Evolutionary conservation across 2,113 vertebrate species (phyloP).

Genomic region (Oryzias curvinotus): DNA sequence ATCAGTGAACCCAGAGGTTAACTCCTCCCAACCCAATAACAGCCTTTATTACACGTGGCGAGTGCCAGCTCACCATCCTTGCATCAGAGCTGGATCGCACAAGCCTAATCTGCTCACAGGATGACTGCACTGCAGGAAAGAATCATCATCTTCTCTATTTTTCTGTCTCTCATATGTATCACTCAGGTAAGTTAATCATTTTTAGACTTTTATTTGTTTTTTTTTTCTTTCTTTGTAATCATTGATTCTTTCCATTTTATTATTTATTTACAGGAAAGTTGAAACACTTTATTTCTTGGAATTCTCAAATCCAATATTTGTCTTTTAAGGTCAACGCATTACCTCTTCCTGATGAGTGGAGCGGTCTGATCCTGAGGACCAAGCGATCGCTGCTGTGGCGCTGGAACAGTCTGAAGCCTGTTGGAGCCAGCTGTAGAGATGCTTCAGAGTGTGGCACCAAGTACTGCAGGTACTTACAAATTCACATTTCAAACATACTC

Average conservation of each 20-base stretch:
- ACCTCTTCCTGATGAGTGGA: constrained; percentile 55
- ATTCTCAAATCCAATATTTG: neutral
- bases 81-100: neutral
- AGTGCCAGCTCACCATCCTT: neutral
- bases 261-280: neutral
- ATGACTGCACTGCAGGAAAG: constrained; percentile 62
- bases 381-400: constrained; percentile 79
- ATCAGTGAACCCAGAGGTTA: neutral
- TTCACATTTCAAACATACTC: neutral
- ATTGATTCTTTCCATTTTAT: neutral
- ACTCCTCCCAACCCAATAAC: constrained; percentile 57
- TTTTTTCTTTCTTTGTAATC: neutral
- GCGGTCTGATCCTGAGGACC: constrained; percentile 67
- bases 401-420: constrained; percentile 79
- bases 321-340: constrained; percentile 61
- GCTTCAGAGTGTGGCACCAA: constrained; percentile 74
- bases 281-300: too few species aligned
- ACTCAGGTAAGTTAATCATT: constrained; percentile 56
- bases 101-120: constrained; percentile 5
- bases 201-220: neutral
- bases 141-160: constrained; percentile 43
- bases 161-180: constrained; percentile 56
- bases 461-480: constrained; percentile 73
- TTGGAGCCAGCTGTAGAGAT: constrained; percentile 75
- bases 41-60: constrained; percentile 52